Base-by-base conservation (phyloP, 2,888 invertebrate species). In the Synanthedon tipuliformis region DNA sequence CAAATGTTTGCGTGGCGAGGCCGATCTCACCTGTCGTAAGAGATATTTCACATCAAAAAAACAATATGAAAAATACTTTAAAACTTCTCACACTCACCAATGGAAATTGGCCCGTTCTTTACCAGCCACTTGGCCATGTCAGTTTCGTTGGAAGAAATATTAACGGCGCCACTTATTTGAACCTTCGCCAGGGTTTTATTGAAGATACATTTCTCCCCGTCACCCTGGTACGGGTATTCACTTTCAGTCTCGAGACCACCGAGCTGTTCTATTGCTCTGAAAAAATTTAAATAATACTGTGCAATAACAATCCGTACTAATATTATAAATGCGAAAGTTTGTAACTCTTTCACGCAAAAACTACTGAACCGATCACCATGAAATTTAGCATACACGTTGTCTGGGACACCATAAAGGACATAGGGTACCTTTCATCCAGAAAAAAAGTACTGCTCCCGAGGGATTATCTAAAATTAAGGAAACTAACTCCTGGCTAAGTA, bases 141-240 rank as follows among this genome's bases (percentile, higher is more conserved):
- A 0, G 92, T 92, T 81, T 98, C 98, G 78, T 98, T 91, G 52
- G 90, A 89, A 49, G 96, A 93, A 58, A 98, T 93, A 73, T 96
- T 96, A 2, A 98, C 89, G 13, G 94, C 95, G 8, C 95, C 93
- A 10, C 89, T 88, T 48, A 97, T 90, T 64, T 90, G 89, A 0
- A 94, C 95, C 59, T 80, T 88, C 0, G 89, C 81, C 62, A 92
- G 68, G 0, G 85, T 82, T 64, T 83, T 88, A 68, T 94, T 90
- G 71, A 95, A 95, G 50, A 89, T 79, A 61, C 98, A 98, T 61
- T 91, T 92, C 62, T 95, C 94, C 68, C 94, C 91, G 52, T 88
- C 88, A 0, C 91, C 99, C 55, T 94, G 93, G 75, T 99, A 99
- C 0, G 97, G 97, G 81, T 99, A 99, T 65, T 95, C 95, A 0